Conservation (phyloP, 2,888 invertebrate species). For the Agrochola lychnidis region DNA sequence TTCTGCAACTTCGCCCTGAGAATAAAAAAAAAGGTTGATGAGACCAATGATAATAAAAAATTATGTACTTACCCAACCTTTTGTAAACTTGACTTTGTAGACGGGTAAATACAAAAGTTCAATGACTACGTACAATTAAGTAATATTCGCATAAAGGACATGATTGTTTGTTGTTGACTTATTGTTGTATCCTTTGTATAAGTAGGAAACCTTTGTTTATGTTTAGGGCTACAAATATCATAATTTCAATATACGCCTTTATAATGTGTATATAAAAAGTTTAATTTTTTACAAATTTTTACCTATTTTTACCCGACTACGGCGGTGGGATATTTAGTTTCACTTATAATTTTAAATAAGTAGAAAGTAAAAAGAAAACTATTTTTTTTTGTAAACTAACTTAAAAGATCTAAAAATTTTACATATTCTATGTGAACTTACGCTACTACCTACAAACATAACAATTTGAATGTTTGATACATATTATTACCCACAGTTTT, state of each 20-base stretch:
- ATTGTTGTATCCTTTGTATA: slow-evolving; percentile 3
- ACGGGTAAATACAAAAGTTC: slow-evolving; percentile 18
- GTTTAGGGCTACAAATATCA: background rate
- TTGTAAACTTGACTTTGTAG: slow-evolving; percentile 8
- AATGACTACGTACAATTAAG: background rate
- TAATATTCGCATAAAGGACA: background rate
- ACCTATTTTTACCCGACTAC: too few species aligned
- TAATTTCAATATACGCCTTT: background rate
- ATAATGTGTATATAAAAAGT: too few species aligned
- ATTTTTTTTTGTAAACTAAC: too few species aligned
- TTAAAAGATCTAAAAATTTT: too few species aligned
- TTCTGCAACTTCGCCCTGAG: slow-evolving; percentile 67
- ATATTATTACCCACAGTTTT: too few species aligned
- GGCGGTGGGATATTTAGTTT: too few species aligned
- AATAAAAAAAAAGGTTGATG: background rate
- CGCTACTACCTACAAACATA: too few species aligned
- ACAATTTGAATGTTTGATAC: too few species aligned
- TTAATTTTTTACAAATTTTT: too few species aligned
- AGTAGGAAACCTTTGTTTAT: background rate
- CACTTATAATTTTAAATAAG: too few species aligned
- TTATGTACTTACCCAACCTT: background rate
- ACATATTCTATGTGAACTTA: too few species aligned
- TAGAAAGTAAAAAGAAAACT: too few species aligned
- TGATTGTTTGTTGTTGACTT: slow-evolving; percentile 28
- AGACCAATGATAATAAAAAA: background rate